Percentiles rank a stretch among this genome's conserved stretches.
phyloP scores from a whole-genome alignment of 2,113 vertebrate genomes.

The Tringa solitaria region DNA sequence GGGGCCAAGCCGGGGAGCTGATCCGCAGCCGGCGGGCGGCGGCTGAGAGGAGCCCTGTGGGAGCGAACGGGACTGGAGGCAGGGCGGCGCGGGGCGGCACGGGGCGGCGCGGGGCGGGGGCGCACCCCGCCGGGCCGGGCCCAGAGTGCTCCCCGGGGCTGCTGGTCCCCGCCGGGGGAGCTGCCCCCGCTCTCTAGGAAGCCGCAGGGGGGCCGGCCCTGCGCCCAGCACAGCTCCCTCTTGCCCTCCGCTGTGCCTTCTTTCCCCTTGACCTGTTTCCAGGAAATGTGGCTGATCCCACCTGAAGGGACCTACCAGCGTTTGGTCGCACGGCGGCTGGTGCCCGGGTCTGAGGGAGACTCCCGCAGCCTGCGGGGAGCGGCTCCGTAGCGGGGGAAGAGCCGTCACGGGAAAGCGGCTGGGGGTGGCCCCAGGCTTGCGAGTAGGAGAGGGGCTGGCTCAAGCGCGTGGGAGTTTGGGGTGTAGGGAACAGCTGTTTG shows the following conservation, averaged over 20 bases:
- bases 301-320: background rate
- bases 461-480: background rate
- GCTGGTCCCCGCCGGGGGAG: background rate
- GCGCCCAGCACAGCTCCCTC: background rate
- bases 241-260: background rate
- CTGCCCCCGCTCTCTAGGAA: conserved; percentile 21
- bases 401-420: background rate
- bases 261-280: conserved; percentile 16
- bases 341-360: background rate
- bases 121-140: no score
- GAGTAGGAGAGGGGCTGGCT: background rate
- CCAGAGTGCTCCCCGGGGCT: background rate
- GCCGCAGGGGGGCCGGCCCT: background rate
- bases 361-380: background rate
- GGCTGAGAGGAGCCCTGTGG: no score
- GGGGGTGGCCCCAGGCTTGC: background rate
- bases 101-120: no score
- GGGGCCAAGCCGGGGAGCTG: no score
- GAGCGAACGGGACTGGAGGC: no score
- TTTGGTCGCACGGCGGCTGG: background rate
- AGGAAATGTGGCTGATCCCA: background rate
- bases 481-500: background rate
- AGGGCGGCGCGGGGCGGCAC: no score
- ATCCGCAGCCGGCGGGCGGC: no score
- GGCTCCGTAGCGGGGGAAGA: background rate